A percentile compares a stretch with the other conserved stretches of the same genome.
These are phyloP conservation scores for Panagrolaimus sp. DNA, from an alignment of 1,140 invertebrate species.

Conservation along the genomic window DNA sequence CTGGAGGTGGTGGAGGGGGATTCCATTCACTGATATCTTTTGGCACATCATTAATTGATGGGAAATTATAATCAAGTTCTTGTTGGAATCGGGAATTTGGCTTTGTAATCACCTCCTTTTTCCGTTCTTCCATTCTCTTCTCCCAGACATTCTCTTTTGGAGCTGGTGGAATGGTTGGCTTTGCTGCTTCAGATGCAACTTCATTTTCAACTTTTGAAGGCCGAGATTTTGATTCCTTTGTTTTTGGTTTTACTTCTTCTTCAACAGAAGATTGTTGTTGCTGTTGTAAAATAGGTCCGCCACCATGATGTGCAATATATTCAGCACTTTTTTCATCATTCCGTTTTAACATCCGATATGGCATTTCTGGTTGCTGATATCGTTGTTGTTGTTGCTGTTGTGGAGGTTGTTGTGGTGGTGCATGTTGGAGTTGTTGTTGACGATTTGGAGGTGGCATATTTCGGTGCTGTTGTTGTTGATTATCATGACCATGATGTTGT, in stretches of 20 bases:
- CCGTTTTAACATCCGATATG: constrained; percentile 34
- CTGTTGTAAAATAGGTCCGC: constrained; percentile 8
- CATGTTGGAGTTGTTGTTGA: neutral
- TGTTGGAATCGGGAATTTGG: neutral
- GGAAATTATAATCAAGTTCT: constrained; percentile 5
- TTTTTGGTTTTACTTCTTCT: neutral
- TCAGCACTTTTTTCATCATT: constrained; percentile 40
- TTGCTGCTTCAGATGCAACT: neutral
- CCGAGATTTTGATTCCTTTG: constrained; percentile 15
- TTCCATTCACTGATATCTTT: constrained; percentile 15
- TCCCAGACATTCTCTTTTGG: constrained; percentile 53
- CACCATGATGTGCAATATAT: constrained; percentile 33
- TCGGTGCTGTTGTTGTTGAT: neutral
- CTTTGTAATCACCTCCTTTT: constrained; percentile 26
- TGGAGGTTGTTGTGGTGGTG: neutral
- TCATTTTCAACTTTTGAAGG: neutral
- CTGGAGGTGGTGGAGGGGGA: neutral
- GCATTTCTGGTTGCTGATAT: neutral
- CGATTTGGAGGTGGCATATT: neutral
- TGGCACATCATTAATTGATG: constrained; percentile 17
- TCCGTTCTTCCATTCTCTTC: constrained; percentile 52
- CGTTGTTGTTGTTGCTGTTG: constrained; percentile 1
- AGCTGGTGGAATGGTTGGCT: constrained; percentile 24
- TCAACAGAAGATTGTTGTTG: constrained; percentile 5
- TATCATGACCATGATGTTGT: constrained; percentile 1